These are phyloP conservation scores for Arenicola marina DNA, from an alignment of 2,888 invertebrate genomes.

Conservation along the genomic window DNA sequence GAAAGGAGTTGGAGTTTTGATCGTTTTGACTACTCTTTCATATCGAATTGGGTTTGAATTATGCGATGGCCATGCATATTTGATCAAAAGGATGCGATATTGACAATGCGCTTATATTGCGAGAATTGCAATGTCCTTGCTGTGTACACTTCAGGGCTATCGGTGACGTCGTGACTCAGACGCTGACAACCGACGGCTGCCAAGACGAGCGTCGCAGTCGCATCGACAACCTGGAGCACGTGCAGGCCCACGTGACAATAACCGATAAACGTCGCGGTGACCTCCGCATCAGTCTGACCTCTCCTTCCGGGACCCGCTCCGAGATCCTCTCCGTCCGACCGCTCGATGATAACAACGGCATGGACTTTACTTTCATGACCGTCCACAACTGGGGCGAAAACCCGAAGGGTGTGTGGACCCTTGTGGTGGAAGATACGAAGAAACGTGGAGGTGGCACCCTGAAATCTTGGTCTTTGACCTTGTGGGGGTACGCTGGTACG, in stretches of 20 bases:
- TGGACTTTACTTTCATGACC: conserved; percentile 55
- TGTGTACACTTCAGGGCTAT: neutral
- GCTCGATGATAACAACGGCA: conserved; percentile 40
- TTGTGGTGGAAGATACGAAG: conserved; percentile 40
- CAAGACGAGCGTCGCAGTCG: conserved; percentile 17
- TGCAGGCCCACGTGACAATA: conserved; percentile 44
- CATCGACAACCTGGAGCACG: conserved; percentile 52
- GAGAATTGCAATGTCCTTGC: neutral
- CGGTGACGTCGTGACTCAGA: conserved; percentile 20
- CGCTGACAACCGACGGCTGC: conserved; percentile 37
- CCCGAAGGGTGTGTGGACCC: conserved; percentile 49
- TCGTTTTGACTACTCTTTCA: no score
- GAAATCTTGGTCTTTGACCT: neutral
- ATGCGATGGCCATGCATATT: no score
- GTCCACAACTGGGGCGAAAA: conserved; percentile 56
- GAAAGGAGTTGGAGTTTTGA: no score
- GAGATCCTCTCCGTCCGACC: conserved; percentile 44
- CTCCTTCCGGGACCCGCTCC: conserved; percentile 45
- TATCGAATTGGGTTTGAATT: no score
- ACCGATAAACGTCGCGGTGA: conserved; percentile 45
- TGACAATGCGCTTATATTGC: no score
- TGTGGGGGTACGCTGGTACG: neutral
- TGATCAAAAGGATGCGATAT: no score
- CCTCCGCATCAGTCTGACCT: conserved; percentile 44
- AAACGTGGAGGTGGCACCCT: no score